Evolutionary conservation across 2,888 invertebrate species (phyloP), one percentile per base, ranked within the genome.

Genomic region (Coleophora deauratella): DNA sequence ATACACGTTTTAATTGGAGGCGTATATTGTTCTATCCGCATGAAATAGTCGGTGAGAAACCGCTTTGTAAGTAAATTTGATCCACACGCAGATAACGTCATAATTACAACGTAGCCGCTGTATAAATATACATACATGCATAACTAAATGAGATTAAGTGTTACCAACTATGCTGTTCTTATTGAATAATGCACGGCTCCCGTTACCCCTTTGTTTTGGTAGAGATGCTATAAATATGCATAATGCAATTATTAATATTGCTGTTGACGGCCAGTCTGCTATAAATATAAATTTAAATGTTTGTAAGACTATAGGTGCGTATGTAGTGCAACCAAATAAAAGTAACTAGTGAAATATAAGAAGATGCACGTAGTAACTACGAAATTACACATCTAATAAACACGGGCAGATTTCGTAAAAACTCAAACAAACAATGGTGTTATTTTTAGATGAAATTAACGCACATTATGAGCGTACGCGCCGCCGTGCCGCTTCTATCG

Each of bases 381-480:
- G 33, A 38, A 38, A 38, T 38, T 35, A 39, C 34, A 39, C 33
- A 62, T 65, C 61, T 65, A 62, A 62, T 63, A 65, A 66, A 66
- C 66, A 61, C 68, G 61, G 67, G 63, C 68, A 72, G 66, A 73
- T 80, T 82, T 80, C 74, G 75, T 78, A 74, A 80, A 77, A 76
- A 72, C 71, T 71, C 71, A 73, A 78, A 77, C 79, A 78, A 78
- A 79, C 79, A 78, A 78, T 77, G 60, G 65, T 78, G 75, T 73
- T 82, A 82, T 82, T 81, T 81, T 80, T 76, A 81, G 80, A 77
- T 76, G 72, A 79, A 82, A 82, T 82, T 82, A 82, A 80, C 82
- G 81, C 75, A 75, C 72, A 77, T 81, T 81, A 80, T 66, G 73
- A 73, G 57, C 71, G 71, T 70, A 67, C 71, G 70, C 68, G 71